Base-by-base conservation (phyloP, 2,888 invertebrate genomes). In the Slavum lentiscoides region DNA sequence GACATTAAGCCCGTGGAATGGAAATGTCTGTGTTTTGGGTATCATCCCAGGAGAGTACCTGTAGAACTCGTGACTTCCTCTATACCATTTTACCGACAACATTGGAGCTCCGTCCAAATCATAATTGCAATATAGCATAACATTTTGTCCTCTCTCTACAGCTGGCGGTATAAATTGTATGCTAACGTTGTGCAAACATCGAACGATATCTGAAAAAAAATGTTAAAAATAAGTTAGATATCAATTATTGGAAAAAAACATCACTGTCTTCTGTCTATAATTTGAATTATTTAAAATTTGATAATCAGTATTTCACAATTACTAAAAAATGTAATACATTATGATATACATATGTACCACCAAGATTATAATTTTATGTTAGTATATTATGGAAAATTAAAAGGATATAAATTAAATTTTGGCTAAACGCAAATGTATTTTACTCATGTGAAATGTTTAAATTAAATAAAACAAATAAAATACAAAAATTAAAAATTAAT, bases 71-170 rank as follows among this genome's bases (percentile, higher is more conserved):
- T 91, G 89, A 85, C 88, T 90, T 8, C 94, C 95, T 81, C 94
- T 89, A 87, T 94, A 95, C 93, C 94, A 95, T 88, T 95, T 94
- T 83, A 95, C 93, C 6, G 94, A 91, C 87, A 95, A 95, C 70
- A 95, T 88, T 0, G 91, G 91, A 7, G 90, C 91, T 0, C 90
- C 91, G 85, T 93, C 91, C 87, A 94, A 89, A 86, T 94, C 92
- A 85, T 94, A 92, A 83, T 91, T 88, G 87, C 95, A 95, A 77
- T 90, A 89, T 68, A 94, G 87, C 9, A 91, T 90, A 2, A 92
- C 92, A 84, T 91, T 89, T 70, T 91, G 90, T 11, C 91, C 91
- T 77, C 90, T 88, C 85, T 91, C 89, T 74, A 94, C 93, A 6
- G 90, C 89, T 73, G 90, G 88, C 17, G 94, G 94, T 83, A 91